Evolutionary conservation across 2,797 vertebrate genomes (phyloP), one percentile per base, ranked within the genome.

Genomic region (Pseudomugil gertrudae): DNA sequence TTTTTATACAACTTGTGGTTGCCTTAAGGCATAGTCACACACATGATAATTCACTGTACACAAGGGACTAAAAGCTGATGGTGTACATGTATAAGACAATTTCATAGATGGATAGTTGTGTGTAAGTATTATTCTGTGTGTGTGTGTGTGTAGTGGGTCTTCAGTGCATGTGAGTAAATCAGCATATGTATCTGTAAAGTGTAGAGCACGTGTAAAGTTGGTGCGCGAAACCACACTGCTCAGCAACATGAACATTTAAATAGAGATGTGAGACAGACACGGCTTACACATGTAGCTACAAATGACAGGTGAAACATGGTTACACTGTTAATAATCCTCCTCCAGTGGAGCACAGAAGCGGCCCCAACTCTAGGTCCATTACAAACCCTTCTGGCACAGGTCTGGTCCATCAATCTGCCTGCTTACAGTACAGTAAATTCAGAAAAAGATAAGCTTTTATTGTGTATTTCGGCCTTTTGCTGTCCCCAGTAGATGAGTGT

Each of bases 181-280:
- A 63, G 60, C 79, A 38, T 48, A 69, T 84, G 75, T 82, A 45
- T 72, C 72, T 27, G 61, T 79, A 78, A 63, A 69, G 80, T 86
- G 79, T 81, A 71, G 85, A 76, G 81, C 80, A 76, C 76, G 82
- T 89, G 72, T 89, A 73, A 79, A 89, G 69, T 60, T 54, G 84
- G 71, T 83, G 87, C 54, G 66, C 82, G 89, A 85, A 87, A 90
- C 93, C 89, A 92, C 93, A 94, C 94, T 88, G 92, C 90, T 93
- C 91, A 94, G 96, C 92, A 95, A 97, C 96, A 96, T 94, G 95
- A 92, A 92, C 95, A 91, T 89, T 92, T 95, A 97, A 94, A 95
- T 97, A 94, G 95, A 96, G 93, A 95, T 92, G 95, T 94, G 94
- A 95, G 93, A 96, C 95, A 95, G 95, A 96, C 94, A 94, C 92